Percentiles rank a stretch among this genome's conserved stretches.
Evolutionary conservation across 2,113 vertebrate genomes (phyloP).

Genomic region (Nerophis ophidion): DNA sequence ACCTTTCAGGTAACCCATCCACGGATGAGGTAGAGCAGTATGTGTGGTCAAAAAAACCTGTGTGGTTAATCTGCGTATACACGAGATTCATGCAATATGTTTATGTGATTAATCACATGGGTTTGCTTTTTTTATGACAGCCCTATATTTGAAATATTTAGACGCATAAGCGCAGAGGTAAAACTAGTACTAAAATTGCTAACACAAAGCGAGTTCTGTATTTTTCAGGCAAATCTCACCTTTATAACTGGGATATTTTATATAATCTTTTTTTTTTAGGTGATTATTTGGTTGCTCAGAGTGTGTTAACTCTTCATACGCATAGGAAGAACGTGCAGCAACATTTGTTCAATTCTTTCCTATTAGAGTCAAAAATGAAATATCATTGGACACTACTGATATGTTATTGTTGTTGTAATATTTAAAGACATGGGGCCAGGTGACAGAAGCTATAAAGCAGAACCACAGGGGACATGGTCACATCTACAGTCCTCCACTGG

Average conservation of each 20-base stretch:
- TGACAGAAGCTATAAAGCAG: slow-evolving; percentile 25
- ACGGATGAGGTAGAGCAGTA: no score
- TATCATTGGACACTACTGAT: no score
- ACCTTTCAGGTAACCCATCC: no score
- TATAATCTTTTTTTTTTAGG: background rate
- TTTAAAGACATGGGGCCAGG: slow-evolving; percentile 15
- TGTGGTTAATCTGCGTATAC: no score
- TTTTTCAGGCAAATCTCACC: background rate
- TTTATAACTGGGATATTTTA: background rate
- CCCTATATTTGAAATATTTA: no score
- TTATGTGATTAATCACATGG: no score
- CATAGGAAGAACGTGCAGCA: background rate
- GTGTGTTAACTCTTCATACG: background rate
- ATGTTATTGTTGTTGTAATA: slow-evolving; percentile 23
- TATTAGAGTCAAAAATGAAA: background rate
- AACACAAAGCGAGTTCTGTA: background rate
- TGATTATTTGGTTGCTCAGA: background rate
- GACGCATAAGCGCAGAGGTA: no score
- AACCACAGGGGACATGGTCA: slow-evolving; percentile 37
- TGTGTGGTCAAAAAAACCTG: no score
- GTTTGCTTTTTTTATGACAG: no score
- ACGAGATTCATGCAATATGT: no score
- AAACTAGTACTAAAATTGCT: no score
- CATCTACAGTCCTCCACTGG: slow-evolving; percentile 29
- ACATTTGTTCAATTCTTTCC: background rate